Evolutionary conservation across 23 tunicate species (phyloP), one percentile per base, ranked within the genome.

Genomic region (Trididemnum miniatum): DNA sequence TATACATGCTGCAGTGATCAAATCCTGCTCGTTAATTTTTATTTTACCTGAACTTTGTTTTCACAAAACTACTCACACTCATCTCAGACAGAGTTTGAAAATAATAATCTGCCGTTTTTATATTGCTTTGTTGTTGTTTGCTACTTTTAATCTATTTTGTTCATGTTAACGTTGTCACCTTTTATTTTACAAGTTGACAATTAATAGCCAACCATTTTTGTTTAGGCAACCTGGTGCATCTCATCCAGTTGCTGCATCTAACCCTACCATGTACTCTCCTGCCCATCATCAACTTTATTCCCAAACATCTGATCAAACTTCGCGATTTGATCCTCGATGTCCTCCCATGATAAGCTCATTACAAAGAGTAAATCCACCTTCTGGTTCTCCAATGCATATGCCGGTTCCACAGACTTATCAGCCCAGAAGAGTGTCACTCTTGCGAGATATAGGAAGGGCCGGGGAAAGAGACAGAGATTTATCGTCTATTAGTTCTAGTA

Each of bases 391-490:
- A 4, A 77, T 77, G 67, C 82, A 52, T 77, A 5, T 77, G 20
- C 22, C 65, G 27, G 54, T 1, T 23, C 23, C 37, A 2, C 67
- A 52, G 25, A 22, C 66, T 1, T 54, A 24, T 34, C 59, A 65
- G 20, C n/a, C 76, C 4, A 80, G 74, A 64, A 32, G 92, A n/a
- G 86, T 92, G 33, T 93, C 98, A 0, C 57, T 93, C 28, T 84
- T 88, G 0, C 65, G 92, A 57, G 98, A 93, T 49, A 93, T 93
- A 35, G 89, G 89, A 7, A 87, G 85, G 29, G 92, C 98, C 51
- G 98, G 98, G 1, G 93, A 86, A 77, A 26, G 97, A 63, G 98
- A 93, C 52, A 80, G 82, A 81, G 89, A 92, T 76, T 36, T 65
- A 30, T 54, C 76, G 7, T 40, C 65, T 27, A 34, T 82, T 26